Conservation (phyloP, 2,888 invertebrate genomes). For the Balanococcus diminutus region DNA sequence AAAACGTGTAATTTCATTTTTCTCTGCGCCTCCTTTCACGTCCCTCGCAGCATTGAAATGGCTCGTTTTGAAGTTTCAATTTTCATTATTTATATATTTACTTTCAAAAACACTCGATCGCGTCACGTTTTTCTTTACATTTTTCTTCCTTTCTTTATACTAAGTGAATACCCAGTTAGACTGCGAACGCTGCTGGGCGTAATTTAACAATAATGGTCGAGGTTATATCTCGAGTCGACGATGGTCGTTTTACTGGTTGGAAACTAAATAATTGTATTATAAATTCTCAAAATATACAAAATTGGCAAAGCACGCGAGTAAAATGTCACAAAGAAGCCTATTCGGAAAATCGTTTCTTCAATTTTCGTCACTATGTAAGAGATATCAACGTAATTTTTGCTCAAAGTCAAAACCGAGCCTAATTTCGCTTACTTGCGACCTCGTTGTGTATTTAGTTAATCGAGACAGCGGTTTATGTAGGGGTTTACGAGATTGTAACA, state of each 20-base stretch:
- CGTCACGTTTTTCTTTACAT: background rate
- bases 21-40: background rate
- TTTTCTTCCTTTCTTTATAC: background rate
- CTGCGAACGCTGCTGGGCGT: no score
- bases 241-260: no score
- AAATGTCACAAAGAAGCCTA: no score
- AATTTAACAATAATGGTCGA: no score
- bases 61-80: background rate
- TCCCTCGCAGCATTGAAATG: background rate
- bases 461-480: background rate
- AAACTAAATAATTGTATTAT: no score
- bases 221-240: no score
- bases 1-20: background rate
- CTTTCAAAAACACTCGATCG: background rate
- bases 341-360: background rate
- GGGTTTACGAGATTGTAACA: background rate
- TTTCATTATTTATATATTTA: background rate
- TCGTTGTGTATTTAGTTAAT: slow-evolving; percentile 18
- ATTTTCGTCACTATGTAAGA: background rate
- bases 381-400: background rate
- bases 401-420: background rate
- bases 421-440: background rate
- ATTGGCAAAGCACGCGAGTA: no score
- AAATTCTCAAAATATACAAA: no score
- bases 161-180: no score